Conservation (phyloP, 30 jellyfish, hydroid and myxozoan species). For the Sanderia malayensis region DNA sequence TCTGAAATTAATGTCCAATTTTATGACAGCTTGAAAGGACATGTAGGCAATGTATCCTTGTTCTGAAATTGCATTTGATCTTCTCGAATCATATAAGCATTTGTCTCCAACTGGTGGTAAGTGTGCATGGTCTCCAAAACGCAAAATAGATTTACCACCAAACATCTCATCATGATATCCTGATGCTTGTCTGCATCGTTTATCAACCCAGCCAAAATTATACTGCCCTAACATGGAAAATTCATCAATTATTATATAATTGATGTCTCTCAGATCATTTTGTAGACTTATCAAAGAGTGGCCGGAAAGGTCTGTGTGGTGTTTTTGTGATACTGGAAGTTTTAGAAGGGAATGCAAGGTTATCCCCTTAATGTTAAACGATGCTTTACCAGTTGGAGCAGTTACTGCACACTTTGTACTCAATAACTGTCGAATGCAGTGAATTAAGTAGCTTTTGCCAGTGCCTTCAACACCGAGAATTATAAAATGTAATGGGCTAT, state of each 20-base stretch:
- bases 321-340: not conserved
- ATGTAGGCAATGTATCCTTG: not conserved
- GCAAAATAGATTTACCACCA: conserved; percentile 13
- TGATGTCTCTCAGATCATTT: not conserved
- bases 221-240: conserved; percentile 1
- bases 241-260: conserved; percentile 6
- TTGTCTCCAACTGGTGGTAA: not conserved
- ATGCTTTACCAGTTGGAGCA: conserved; percentile 5
- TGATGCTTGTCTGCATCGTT: conserved; percentile 4
- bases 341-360: conserved; percentile 10
- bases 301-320: conserved; percentile 1
- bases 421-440: not conserved
- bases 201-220: conserved; percentile 8
- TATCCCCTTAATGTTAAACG: not conserved
- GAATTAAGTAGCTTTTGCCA: not conserved
- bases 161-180: not conserved
- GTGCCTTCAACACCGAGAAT: not conserved
- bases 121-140: conserved; percentile 13
- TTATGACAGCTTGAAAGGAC: no score
- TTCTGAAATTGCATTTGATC: not conserved
- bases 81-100: not conserved
- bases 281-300: not conserved
- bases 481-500: not conserved
- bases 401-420: not conserved
- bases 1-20: no score